Base-by-base conservation (phyloP, 2,113 vertebrate species). In the Calonectris borealis region DNA sequence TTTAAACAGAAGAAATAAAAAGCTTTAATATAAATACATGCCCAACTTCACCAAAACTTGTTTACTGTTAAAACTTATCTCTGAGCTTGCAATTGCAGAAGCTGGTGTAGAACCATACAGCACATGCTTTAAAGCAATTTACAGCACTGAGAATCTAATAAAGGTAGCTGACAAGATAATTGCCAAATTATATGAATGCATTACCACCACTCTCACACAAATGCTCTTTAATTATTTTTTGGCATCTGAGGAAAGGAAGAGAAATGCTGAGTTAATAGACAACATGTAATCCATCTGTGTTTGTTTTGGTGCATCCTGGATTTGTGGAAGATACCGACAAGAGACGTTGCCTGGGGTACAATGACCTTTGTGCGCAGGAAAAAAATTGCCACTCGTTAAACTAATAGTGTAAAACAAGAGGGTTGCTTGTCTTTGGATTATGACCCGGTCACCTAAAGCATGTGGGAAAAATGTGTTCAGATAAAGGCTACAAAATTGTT, bases 401-500 rank as follows among this genome's bases (percentile, higher is more conserved):
- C 91, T 92, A 96, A 93, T 82, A 96, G 90, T 85, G 48, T 96
- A 97, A 96, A 96, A 96, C 84, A 96, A 96, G 93, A 96, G 94
- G 88, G 76, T 42, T 95, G 82, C 94, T 97, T 96, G 94, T 98
- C 93, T 98, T 97, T 93, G 86, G 88, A 96, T 93, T 95, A 94
- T 97, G 97, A 97, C 96, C 97, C 55, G 95, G 97, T 98, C 97
- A 97, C 94, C 92, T 44, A 97, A 97, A 97, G 96, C 96, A 98
- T 97, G 97, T 96, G 96, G 91, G 93, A 96, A 96, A 97, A 98
- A 95, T 96, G 96, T 62, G 61, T 93, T 92, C 93, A 95, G 95
- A 97, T 97, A 97, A 97, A 97, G 90, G 93, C 96, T 96, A 96
- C 94, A 96, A 94, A 97, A 97, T 97, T 97, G 94, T 97, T 97